Base-by-base conservation (phyloP, 2,888 invertebrate genomes). In the Cotesia congregata region DNA sequence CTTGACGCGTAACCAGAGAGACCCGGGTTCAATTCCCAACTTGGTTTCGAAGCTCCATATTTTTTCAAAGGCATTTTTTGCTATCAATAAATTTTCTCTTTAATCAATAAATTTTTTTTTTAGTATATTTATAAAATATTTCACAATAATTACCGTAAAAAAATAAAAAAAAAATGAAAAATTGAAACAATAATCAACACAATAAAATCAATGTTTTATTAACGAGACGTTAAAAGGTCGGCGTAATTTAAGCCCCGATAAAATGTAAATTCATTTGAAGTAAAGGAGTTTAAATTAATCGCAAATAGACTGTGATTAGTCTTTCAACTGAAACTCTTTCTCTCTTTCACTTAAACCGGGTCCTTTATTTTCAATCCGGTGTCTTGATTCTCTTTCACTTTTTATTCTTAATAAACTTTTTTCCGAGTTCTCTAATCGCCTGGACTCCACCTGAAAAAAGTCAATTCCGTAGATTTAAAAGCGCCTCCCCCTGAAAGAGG, bases 241-340 rank as follows among this genome's bases (percentile, higher is more conserved):
- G 41, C 61, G 68, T 17, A 64, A 72, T 72, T 64, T 62, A 76
- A 73, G 72, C 72, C 72, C 69, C 38, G 30, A 72, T 76, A 73
- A 76, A 76, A 72, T 41, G 41, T 68, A 68, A 76, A 69, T 76
- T 76, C 41, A 41, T 30, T 30, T 62, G 65, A 72, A 65, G 41
- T 64, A 41, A 74, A 67, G 39, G 72, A 76, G 68, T 73, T 72
- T 72, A 76, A 76, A 76, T 76, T 73, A 76, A 76, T 76, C 68
- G 72, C 72, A 76, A 76, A 76, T 72, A 76, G 76, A 73, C 72
- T 73, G 76, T 76, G 76, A 76, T 76, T 76, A 76, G 76, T 41
- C 72, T 50, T 12, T 69, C 76, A 76, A 72, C 30, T 30, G 30
- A 30, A 30, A 30, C 68, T 39, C 39, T 50, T 72, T 75, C 60